A percentile compares a stretch with the other conserved stretches of the same genome.
phyloP scores from a whole-genome alignment of 2,797 vertebrate genomes.

The Lutjanus argentimaculatus region DNA sequence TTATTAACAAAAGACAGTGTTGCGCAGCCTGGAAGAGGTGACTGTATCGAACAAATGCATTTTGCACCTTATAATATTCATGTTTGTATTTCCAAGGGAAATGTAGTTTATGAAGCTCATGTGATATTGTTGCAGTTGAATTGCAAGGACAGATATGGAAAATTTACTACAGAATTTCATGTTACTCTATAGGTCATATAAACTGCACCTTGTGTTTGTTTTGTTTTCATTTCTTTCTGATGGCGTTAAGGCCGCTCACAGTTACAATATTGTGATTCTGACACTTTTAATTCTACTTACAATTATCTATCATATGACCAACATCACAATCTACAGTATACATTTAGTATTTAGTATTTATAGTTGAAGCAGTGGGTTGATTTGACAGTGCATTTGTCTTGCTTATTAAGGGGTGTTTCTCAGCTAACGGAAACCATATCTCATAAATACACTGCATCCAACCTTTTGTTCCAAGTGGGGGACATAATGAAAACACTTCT shows the following conservation, averaged over 20 bases:
- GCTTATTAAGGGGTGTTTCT: conserved; percentile 61
- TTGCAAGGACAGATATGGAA: conserved; percentile 89
- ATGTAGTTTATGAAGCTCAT: conserved; percentile 89
- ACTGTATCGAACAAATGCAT: conserved; percentile 83
- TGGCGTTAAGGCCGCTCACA: conserved; percentile 48
- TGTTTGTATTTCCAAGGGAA: conserved; percentile 92
- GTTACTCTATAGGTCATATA: conserved; percentile 65
- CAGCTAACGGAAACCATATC: conserved; percentile 50
- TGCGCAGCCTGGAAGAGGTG: conserved; percentile 66
- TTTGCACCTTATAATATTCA: conserved; percentile 88
- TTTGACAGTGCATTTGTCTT: conserved; percentile 64
- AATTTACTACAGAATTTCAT: conserved; percentile 83
- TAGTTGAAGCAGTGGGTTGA: conserved; percentile 64
- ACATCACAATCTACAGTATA: conserved; percentile 68
- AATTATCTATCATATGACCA: conserved; percentile 62
- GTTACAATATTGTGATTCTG: conserved; percentile 67
- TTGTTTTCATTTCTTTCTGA: conserved; percentile 59
- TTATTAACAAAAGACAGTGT: conserved; percentile 74
- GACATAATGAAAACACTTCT: conserved; percentile 62
- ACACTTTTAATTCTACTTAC: conserved; percentile 68
- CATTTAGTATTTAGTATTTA: conserved; percentile 73
- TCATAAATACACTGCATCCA: conserved; percentile 57
- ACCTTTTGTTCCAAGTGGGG: conserved; percentile 61
- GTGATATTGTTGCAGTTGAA: conserved; percentile 91
- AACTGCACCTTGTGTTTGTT: conserved; percentile 67